These are phyloP conservation scores for Acanthosepion esculentum DNA, from an alignment of 2,888 invertebrate genomes.

Conservation along the genomic window DNA sequence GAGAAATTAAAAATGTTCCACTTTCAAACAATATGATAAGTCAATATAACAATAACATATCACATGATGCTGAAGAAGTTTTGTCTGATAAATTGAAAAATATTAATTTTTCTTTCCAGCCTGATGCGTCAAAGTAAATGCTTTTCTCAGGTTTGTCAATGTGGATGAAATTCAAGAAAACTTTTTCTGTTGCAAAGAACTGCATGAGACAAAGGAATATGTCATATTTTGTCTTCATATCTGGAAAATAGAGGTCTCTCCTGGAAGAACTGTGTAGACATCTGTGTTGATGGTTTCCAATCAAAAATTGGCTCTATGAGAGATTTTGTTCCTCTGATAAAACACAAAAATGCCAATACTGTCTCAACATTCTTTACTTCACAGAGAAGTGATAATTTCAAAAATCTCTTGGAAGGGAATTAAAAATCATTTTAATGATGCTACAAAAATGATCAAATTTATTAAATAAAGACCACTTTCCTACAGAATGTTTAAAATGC, in stretches of 20 bases:
- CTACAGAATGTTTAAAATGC: background rate
- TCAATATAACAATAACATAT: background rate
- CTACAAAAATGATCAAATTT: background rate
- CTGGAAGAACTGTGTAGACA: background rate
- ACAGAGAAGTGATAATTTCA: too few relatives aligned
- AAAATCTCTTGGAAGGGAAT: too few relatives aligned
- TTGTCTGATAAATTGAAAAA: background rate
- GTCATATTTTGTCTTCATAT: slow-evolving; percentile 36
- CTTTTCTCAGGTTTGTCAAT: slow-evolving; percentile 39
- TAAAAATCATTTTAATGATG: too few relatives aligned
- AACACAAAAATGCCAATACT: slow-evolving; percentile 20
- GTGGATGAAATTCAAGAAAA: slow-evolving; percentile 42
- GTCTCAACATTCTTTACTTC: too few relatives aligned
- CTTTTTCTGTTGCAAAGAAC: slow-evolving; percentile 34
- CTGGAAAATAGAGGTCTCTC: slow-evolving; percentile 35
- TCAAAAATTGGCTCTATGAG: background rate
- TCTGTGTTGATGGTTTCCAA: background rate
- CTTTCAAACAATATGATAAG: background rate
- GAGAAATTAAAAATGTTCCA: slow-evolving; percentile 24
- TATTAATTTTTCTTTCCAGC: background rate
- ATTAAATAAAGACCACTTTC: background rate
- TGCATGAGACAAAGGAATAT: slow-evolving; percentile 2
- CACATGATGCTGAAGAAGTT: background rate
- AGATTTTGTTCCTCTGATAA: background rate
- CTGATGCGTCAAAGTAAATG: slow-evolving; percentile 14